Evolutionary conservation across 1,140 invertebrate genomes (phyloP).

Genomic region (Archivesica marissinica): DNA sequence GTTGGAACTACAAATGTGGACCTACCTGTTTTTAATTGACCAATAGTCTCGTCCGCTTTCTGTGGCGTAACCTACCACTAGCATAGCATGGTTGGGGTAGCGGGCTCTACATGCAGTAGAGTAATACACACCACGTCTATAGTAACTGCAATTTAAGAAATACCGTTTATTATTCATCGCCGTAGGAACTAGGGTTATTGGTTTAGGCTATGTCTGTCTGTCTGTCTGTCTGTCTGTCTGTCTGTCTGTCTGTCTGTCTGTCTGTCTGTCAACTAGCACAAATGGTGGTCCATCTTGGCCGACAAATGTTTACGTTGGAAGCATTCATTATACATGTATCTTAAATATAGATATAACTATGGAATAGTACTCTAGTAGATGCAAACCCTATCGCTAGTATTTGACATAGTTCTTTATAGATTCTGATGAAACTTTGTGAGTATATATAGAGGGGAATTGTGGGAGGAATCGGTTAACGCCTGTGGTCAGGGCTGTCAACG

Average conservation of each 20-base stretch:
- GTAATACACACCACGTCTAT: conserved; percentile 16
- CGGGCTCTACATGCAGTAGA: background rate
- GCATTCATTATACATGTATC: too few species aligned
- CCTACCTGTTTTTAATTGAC: conserved; percentile 37
- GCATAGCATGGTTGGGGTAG: conserved; percentile 16
- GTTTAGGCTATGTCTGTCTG: background rate
- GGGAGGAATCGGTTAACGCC: too few species aligned
- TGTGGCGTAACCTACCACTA: background rate
- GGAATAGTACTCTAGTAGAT: too few species aligned
- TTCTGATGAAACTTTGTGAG: too few species aligned
- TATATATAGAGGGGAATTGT: too few species aligned
- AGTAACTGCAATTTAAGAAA: background rate
- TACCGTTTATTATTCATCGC: background rate
- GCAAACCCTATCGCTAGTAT: too few species aligned
- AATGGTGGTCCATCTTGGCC: background rate
- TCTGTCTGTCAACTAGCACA: background rate
- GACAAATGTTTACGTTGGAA: too few species aligned
- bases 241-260: background rate
- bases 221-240: background rate
- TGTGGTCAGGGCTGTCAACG: too few species aligned
- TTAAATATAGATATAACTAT: too few species aligned
- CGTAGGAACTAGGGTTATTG: background rate
- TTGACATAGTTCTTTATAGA: too few species aligned
- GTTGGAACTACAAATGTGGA: background rate
- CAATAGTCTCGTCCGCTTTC: background rate